Evolutionary conservation across 2,113 vertebrate species (phyloP).

Genomic region (Pseudolaguvia tuberculata): DNA sequence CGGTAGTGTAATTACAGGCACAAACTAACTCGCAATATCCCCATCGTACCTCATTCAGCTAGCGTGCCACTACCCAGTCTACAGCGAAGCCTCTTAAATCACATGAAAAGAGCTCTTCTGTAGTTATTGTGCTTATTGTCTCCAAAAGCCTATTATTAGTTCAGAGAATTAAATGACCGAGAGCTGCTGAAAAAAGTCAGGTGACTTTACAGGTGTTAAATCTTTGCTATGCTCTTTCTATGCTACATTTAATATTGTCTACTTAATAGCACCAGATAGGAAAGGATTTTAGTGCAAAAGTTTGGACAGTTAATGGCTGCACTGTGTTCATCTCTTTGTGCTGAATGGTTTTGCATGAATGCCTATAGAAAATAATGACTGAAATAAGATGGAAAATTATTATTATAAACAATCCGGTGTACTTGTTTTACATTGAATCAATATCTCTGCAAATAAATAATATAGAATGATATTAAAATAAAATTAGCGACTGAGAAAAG

Average conservation of each 20-base stretch:
- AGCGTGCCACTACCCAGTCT: constrained; percentile 55
- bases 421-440: too few species aligned
- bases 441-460: background rate
- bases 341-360: background rate
- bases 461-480: background rate
- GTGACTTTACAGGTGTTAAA: constrained; percentile 55
- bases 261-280: background rate
- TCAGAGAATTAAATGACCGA: constrained; percentile 62
- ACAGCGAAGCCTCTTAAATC: constrained; percentile 59
- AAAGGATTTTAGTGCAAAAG: background rate
- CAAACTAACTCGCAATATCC: constrained; percentile 62
- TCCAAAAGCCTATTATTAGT: constrained; percentile 68
- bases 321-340: background rate
- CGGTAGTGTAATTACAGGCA: constrained; percentile 70
- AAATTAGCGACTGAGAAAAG: background rate
- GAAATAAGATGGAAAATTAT: background rate
- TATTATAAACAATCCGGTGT: background rate
- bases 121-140: constrained; percentile 71
- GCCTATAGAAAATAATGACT: background rate
- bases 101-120: constrained; percentile 69
- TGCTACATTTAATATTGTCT: constrained; percentile 28
- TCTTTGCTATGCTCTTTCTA: constrained; percentile 42
- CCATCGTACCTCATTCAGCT: constrained; percentile 57
- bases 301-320: background rate
- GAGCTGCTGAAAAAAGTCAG: constrained; percentile 57